Conservation (phyloP, 2,797 vertebrate species). For the Siniperca obscura region DNA sequence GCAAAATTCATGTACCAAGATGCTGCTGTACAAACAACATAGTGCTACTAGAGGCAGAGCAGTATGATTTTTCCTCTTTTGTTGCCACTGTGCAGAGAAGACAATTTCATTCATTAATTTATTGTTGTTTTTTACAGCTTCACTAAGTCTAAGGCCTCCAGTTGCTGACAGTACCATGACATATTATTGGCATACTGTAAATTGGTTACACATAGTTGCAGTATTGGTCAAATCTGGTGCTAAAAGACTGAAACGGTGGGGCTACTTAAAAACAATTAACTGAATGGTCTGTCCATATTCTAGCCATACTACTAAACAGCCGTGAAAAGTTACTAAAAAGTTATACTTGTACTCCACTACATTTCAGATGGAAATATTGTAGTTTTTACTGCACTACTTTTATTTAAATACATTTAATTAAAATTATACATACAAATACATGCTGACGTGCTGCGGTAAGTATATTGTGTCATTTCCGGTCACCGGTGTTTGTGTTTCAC, state of each 20-base stretch:
- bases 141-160: background rate
- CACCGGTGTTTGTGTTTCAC: too few relatives aligned
- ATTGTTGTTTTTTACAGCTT: too few relatives aligned
- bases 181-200: background rate
- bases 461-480: too few relatives aligned
- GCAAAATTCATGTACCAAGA: background rate
- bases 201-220: background rate
- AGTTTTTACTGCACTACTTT: background rate
- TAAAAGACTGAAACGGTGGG: background rate
- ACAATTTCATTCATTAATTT: background rate
- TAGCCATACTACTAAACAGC: background rate
- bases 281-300: background rate
- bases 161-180: background rate
- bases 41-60: background rate
- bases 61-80: background rate
- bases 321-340: background rate
- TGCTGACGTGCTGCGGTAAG: too few relatives aligned
- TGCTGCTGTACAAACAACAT: background rate
- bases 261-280: background rate
- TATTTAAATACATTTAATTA: background rate
- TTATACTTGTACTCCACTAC: background rate
- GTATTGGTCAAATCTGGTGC: background rate
- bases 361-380: background rate
- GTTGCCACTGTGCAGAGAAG: background rate
- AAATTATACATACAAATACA: too few relatives aligned